These are phyloP conservation scores for Rhynchomys soricoides DNA, from an alignment of 2,113 vertebrate genomes.

Conservation along the genomic window DNA sequence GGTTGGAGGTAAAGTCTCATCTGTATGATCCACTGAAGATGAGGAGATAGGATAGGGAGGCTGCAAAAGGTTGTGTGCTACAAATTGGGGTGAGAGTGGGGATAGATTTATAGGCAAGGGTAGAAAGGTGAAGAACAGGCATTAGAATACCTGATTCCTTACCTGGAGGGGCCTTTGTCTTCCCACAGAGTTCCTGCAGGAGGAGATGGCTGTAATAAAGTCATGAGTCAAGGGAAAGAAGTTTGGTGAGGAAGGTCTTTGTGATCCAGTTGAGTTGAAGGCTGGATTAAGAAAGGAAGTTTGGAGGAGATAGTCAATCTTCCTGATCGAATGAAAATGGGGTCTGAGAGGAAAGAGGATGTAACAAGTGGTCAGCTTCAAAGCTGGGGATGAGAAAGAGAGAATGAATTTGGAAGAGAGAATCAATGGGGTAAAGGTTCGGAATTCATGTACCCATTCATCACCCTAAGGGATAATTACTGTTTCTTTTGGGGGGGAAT, in stretches of 20 bases:
- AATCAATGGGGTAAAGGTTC: background rate
- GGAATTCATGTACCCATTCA: background rate
- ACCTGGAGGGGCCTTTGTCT: background rate
- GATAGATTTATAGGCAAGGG: background rate
- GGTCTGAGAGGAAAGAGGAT: background rate
- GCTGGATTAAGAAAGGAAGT: background rate
- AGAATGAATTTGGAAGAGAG: background rate
- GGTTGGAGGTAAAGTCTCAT: background rate
- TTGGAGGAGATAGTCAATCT: background rate
- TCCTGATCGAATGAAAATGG: background rate
- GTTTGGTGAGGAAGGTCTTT: background rate
- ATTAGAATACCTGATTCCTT: background rate
- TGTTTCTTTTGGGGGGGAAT: too few relatives aligned
- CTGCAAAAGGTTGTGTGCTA: background rate
- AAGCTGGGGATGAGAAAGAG: background rate
- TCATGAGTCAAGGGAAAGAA: background rate
- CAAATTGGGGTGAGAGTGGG: background rate
- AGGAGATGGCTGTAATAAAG: background rate
- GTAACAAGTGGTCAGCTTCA: background rate
- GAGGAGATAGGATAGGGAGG: background rate
- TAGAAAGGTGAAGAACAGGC: background rate
- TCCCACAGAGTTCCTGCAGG: background rate
- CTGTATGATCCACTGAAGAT: background rate
- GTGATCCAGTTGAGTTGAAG: background rate
- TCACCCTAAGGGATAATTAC: background rate